Base-by-base conservation (phyloP, 2,113 vertebrate species). In the Sinocyclocheilus anophthalmus region DNA sequence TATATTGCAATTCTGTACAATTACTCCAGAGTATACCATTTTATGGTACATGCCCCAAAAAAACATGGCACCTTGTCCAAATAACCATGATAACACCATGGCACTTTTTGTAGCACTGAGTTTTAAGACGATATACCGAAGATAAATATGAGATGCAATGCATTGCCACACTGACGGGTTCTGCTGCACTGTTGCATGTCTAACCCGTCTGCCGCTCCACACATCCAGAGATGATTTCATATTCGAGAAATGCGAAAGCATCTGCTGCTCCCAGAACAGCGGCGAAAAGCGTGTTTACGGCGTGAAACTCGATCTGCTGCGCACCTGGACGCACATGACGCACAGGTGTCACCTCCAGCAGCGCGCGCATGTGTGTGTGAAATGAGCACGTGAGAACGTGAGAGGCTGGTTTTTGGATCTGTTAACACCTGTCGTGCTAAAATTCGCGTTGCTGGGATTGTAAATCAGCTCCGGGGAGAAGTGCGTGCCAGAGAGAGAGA, bases 361-460 rank as follows among this genome's bases (percentile, higher is more conserved):
- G 89, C 33, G 59, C n/a, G 70, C 76, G 26, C 76, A 33, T 50
- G 83, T 72, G 73, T 76, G 82, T 84, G 82, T 84, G 87, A 83
- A 86, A 85, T 57, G 67, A 67, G 76, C 81, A 45, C 75, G 85
- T 83, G 85, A 76, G 85, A 83, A 86, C 50, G 84, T 90, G 79
- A 83, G 78, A 87, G 86, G 76, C 59, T 86, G 75, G 55, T 89
- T 84, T 92, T 88, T 87, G 89, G 92, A 90, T 91, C 91, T 93
- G 92, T 94, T 94, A 95, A 94, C 96, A 96, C 96, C 96, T 96
- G 95, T 96, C 96, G 95, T 96, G 95, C 94, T 95, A 95, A 95
- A 94, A 95, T 95, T 95, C 94, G 92, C 95, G 94, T 95, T 94
- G 95, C 94, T 94, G 95, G 93, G 93, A 95, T 96, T 96, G 96